Evolutionary conservation across 1,140 invertebrate species (phyloP).

Genomic region (Solenopsis fugax): DNA sequence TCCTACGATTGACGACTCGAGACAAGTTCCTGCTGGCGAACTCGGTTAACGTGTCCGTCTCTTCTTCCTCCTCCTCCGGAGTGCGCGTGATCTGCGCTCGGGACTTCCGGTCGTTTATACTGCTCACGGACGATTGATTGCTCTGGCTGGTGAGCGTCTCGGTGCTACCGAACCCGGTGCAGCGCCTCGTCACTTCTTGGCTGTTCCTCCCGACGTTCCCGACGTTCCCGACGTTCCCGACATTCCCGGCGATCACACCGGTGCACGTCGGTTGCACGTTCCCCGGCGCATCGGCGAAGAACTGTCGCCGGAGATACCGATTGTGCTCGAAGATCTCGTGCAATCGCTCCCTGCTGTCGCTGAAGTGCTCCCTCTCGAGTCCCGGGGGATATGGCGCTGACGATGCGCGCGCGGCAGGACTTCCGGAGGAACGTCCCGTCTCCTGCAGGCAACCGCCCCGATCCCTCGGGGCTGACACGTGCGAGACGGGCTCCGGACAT

Average conservation of each 20-base stretch:
- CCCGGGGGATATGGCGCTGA: neutral
- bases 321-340: slow-evolving; percentile 86
- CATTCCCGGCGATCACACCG: neutral
- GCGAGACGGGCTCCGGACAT: neutral
- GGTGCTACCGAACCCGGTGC: slow-evolving; percentile 83
- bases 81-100: slow-evolving; percentile 78
- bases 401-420: neutral
- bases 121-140: slow-evolving; percentile 83
- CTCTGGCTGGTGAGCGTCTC: slow-evolving; percentile 85
- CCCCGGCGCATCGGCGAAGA: slow-evolving; percentile 79
- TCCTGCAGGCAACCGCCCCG: neutral
- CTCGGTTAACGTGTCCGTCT: slow-evolving; percentile 13
- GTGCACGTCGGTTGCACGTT: neutral
- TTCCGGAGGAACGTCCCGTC: neutral
- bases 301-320: slow-evolving; percentile 81
- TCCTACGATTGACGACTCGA: neutral
- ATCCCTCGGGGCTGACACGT: neutral
- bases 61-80: slow-evolving; percentile 72
- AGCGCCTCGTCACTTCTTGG: slow-evolving; percentile 36
- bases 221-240: neutral
- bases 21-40: neutral
- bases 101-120: slow-evolving; percentile 80
- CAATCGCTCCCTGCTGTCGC: slow-evolving; percentile 81
- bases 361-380: slow-evolving; percentile 67
- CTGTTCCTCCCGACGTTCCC: neutral